A percentile compares a stretch with the other conserved stretches of the same genome.
Conservation (phyloP, 2,888 invertebrate genomes). For the Iselma pallidipennis region DNA sequence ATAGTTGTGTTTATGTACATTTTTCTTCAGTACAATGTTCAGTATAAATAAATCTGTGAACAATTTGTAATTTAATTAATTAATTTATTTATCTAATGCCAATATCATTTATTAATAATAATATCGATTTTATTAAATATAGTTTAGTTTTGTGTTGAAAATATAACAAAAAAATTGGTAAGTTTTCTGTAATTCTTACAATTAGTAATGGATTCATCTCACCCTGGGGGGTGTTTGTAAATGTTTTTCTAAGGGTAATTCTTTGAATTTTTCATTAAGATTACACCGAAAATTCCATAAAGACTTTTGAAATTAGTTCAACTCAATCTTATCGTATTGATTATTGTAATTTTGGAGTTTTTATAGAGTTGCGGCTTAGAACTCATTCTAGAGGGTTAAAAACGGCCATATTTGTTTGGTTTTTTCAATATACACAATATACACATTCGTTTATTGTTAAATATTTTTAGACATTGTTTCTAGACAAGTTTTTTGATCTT, state of each 20-base stretch:
- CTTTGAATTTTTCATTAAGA: background rate
- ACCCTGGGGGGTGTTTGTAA: background rate
- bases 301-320: background rate
- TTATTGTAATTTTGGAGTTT: background rate
- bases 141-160: background rate
- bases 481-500: no score
- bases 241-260: background rate
- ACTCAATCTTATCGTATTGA: no score
- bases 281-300: background rate
- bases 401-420: constrained; percentile 24
- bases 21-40: background rate
- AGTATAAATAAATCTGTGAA: background rate
- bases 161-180: background rate
- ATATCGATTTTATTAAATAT: background rate
- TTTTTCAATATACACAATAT: constrained; percentile 1
- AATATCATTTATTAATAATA: no score
- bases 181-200: background rate
- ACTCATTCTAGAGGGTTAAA: constrained; percentile 15
- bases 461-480: background rate
- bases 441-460: no score
- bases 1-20: background rate
- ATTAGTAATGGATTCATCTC: background rate
- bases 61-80: background rate
- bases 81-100: no score
- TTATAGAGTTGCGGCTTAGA: background rate